phyloP scores from a whole-genome alignment of 2,113 vertebrate genomes.

The Geococcyx californianus region DNA sequence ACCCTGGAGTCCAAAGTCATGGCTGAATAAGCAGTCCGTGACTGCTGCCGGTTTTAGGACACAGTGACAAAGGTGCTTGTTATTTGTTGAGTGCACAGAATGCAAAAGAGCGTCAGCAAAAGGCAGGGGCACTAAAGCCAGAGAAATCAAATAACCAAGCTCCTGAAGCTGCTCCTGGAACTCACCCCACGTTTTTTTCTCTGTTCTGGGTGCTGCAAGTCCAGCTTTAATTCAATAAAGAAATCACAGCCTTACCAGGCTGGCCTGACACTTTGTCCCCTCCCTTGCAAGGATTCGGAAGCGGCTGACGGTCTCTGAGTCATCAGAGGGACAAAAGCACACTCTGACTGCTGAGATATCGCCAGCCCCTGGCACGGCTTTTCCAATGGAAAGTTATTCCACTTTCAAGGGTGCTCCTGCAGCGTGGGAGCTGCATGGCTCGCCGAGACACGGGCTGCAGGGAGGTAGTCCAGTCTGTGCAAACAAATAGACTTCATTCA shows the following conservation, averaged over 20 bases:
- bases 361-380: background rate
- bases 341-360: background rate
- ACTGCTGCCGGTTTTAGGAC: background rate
- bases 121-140: accelerated
- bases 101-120: background rate
- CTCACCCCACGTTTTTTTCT: accelerated
- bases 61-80: accelerated
- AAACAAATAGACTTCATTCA: background rate
- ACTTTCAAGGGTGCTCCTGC: background rate
- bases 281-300: background rate
- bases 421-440: background rate
- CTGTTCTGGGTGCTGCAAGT: background rate
- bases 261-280: background rate
- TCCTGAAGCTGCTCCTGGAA: background rate
- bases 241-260: background rate
- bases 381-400: background rate
- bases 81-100: background rate
- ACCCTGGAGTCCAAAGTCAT: background rate
- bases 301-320: accelerated
- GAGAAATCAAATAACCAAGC: background rate
- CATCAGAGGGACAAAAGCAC: background rate
- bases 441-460: background rate
- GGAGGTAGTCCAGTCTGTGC: background rate
- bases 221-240: background rate
- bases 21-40: background rate